Conservation (phyloP, 2,113 vertebrate genomes). For the Oreochromis tanganicae region DNA sequence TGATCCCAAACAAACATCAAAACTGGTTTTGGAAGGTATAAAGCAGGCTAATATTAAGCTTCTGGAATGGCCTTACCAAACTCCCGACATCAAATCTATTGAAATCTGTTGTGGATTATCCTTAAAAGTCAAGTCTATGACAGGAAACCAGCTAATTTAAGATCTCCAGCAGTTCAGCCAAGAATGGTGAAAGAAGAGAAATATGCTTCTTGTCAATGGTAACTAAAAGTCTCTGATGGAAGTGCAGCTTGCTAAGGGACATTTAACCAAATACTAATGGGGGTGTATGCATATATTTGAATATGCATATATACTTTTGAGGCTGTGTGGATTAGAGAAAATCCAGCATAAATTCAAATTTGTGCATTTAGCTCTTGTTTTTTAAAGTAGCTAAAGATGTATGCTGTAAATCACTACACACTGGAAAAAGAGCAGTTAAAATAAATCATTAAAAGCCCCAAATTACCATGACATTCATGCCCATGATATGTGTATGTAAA, state of each 20-base stretch:
- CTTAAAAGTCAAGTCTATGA: not conserved
- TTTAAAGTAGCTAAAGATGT: not conserved
- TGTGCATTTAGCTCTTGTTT: not conserved
- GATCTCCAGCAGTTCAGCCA: not conserved
- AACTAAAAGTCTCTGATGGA: not conserved
- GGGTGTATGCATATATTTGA: not conserved
- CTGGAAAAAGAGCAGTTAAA: not conserved
- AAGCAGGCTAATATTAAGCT: not conserved
- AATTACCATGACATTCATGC: not conserved
- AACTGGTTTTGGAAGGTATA: not conserved
- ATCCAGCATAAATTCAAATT: not conserved
- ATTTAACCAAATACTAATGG: not conserved
- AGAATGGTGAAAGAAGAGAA: not conserved
- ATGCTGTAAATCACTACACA: not conserved
- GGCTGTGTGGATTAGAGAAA: not conserved
- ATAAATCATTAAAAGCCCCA: not conserved
- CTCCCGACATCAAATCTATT: not conserved
- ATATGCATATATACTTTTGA: not conserved
- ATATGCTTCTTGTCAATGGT: not conserved
- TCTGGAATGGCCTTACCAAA: not conserved
- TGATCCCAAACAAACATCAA: not conserved
- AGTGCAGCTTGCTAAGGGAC: not conserved
- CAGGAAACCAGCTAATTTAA: not conserved
- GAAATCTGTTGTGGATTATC: not conserved
- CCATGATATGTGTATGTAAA: not conserved